Conservation (phyloP, 2,797 vertebrate genomes). For the Pipistrellus pygmaeus region DNA sequence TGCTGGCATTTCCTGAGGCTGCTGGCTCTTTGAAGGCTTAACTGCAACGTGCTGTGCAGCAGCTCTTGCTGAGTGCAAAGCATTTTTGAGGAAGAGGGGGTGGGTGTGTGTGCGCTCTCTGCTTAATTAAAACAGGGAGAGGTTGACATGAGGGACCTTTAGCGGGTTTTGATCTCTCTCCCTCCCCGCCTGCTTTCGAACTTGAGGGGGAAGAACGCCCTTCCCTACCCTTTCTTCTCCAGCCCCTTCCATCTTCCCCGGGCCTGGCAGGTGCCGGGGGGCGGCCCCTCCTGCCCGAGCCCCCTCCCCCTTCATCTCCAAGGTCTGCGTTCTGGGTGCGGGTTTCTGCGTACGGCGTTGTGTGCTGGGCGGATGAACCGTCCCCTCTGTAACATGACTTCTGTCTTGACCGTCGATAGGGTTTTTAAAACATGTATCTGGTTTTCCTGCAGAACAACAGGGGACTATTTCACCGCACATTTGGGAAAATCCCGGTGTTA, state of each 20-base stretch:
- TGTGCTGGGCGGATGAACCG: neutral
- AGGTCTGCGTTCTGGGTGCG: slow-evolving; percentile 26
- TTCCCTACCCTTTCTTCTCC: slow-evolving; percentile 63
- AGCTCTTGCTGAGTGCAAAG: slow-evolving; percentile 75
- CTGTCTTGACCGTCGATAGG: neutral
- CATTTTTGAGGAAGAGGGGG: slow-evolving; percentile 38
- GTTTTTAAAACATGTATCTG: neutral
- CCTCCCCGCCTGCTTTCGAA: slow-evolving; percentile 55
- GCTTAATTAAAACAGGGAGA: slow-evolving; percentile 81
- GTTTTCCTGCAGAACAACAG: neutral
- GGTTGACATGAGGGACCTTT: slow-evolving; percentile 71
- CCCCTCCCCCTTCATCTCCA: slow-evolving; percentile 25
- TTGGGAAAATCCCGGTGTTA: neutral
- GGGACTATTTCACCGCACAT: neutral
- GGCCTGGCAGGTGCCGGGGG: slow-evolving; percentile 34
- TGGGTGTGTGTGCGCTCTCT: slow-evolving; percentile 5
- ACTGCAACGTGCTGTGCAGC: slow-evolving; percentile 46
- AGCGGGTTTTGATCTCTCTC: slow-evolving; percentile 67
- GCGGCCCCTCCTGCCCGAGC: neutral
- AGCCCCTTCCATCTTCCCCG: neutral
- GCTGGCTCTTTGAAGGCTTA: slow-evolving; percentile 74
- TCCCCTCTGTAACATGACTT: neutral
- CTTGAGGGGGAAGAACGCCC: slow-evolving; percentile 25
- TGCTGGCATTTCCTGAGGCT: slow-evolving; percentile 74
- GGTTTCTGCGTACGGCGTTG: neutral